Evolutionary conservation across 2,888 invertebrate genomes (phyloP).

Genomic region (Gryllus longicercus): DNA sequence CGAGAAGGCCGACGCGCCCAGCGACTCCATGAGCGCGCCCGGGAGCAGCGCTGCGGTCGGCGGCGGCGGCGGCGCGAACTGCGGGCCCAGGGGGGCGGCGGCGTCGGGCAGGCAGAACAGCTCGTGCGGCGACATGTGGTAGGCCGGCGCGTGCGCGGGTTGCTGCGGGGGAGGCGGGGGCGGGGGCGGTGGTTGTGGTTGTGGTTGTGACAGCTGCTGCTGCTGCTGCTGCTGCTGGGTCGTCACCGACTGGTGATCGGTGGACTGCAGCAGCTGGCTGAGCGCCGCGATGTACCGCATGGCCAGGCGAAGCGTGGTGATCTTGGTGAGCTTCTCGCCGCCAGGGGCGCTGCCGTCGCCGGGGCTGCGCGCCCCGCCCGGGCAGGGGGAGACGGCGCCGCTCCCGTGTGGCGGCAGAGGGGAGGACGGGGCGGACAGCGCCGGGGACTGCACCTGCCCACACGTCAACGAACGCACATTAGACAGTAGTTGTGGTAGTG

Average conservation of each 20-base stretch:
- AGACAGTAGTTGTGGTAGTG: too few relatives aligned
- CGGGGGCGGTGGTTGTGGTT: background rate
- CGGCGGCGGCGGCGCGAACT: background rate
- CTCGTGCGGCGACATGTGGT: background rate
- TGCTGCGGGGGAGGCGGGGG: background rate
- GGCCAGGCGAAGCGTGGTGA: constrained; percentile 79
- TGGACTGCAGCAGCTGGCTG: background rate
- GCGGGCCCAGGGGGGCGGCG: background rate
- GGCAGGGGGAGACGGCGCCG: background rate
- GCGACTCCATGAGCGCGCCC: background rate
- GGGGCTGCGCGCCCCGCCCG: background rate
- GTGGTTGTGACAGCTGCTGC: background rate
- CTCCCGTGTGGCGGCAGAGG: background rate
- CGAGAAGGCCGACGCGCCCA: background rate
- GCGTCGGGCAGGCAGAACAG: background rate
- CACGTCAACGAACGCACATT: too few relatives aligned
- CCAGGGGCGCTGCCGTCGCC: background rate
- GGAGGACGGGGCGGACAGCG: background rate
- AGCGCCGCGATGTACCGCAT: constrained; percentile 64
- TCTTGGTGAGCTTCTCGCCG: constrained; percentile 78
- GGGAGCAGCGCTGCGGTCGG: background rate
- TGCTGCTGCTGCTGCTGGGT: background rate
- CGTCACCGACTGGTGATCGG: background rate
- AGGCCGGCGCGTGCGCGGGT: background rate
- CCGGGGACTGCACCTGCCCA: background rate